These are phyloP conservation scores for Prunella strophiata DNA, from an alignment of 2,797 vertebrate species.

Conservation along the genomic window DNA sequence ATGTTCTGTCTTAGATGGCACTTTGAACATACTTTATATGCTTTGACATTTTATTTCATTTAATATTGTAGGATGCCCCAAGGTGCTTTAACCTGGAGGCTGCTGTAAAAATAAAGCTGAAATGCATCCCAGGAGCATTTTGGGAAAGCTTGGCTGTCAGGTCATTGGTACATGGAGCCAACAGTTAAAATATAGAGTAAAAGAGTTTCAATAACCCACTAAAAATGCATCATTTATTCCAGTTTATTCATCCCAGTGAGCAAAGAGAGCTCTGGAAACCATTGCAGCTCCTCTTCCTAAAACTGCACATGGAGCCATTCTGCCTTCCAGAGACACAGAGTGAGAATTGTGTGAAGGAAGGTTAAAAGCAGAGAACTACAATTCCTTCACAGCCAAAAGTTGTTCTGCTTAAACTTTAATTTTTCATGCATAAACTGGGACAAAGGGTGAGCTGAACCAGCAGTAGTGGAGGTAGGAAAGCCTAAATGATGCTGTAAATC, in stretches of 20 bases:
- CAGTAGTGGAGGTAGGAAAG: not conserved
- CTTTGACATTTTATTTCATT: constrained; percentile 43
- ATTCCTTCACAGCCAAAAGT: not conserved
- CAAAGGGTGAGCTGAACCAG: not conserved
- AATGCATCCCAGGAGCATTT: constrained; percentile 16
- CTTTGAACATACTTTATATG: not conserved
- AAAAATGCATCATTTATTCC: constrained; percentile 7
- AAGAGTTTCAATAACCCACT: not conserved
- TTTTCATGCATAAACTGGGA: not conserved
- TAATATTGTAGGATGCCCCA: not conserved
- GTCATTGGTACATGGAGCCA: not conserved
- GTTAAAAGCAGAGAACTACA: not conserved
- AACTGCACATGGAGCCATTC: not conserved
- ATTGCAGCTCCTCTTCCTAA: not conserved
- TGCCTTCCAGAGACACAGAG: not conserved
- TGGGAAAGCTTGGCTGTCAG: not conserved
- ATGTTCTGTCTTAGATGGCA: not conserved
- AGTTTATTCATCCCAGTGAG: not conserved
- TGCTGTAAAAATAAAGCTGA: constrained; percentile 23
- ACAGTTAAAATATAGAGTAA: not conserved
- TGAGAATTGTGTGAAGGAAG: not conserved
- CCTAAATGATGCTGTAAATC: not conserved
- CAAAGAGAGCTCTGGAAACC: not conserved
- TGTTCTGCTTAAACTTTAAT: not conserved
- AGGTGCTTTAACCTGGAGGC: constrained; percentile 14